Conservation (phyloP, 2,888 invertebrate species). For the Blastobasis adustella region DNA sequence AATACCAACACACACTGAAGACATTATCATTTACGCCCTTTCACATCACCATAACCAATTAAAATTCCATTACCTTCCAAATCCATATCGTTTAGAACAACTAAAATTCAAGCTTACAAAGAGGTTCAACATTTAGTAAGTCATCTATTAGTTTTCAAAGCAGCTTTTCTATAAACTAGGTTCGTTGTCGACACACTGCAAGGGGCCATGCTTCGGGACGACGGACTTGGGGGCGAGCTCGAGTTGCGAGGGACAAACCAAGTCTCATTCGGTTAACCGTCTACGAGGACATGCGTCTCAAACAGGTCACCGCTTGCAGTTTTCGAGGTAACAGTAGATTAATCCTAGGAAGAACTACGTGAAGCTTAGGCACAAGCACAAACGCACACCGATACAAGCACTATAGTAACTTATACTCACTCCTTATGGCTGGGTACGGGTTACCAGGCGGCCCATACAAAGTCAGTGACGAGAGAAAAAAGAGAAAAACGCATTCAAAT, state of each 20-base stretch:
- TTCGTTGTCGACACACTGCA: slow-evolving; percentile 61
- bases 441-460: slow-evolving; percentile 81
- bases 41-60: slow-evolving; percentile 70
- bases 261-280: slow-evolving; percentile 40
- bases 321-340: slow-evolving; percentile 38
- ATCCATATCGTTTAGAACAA: slow-evolving; percentile 70
- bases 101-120: slow-evolving; percentile 71
- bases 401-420: slow-evolving; percentile 80
- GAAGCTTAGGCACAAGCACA: slow-evolving; percentile 72
- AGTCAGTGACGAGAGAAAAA: slow-evolving; percentile 79
- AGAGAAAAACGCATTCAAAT: slow-evolving; percentile 76
- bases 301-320: slow-evolving; percentile 64
- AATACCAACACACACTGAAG: slow-evolving; percentile 81
- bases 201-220: slow-evolving; percentile 60
- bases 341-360: slow-evolving; percentile 65
- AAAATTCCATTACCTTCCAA: slow-evolving; percentile 72
- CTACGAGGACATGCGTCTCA: slow-evolving; percentile 49
- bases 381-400: slow-evolving; percentile 71
- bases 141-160: slow-evolving; percentile 59
- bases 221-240: slow-evolving; percentile 43
- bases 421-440: slow-evolving; percentile 78
- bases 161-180: slow-evolving; percentile 57
- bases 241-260: slow-evolving; percentile 40
- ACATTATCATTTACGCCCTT: slow-evolving; percentile 64
- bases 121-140: slow-evolving; percentile 67